Evolutionary conservation across 2,113 vertebrate species (phyloP), one percentile per base, ranked within the genome.

Genomic region (Crocuta crocuta): DNA sequence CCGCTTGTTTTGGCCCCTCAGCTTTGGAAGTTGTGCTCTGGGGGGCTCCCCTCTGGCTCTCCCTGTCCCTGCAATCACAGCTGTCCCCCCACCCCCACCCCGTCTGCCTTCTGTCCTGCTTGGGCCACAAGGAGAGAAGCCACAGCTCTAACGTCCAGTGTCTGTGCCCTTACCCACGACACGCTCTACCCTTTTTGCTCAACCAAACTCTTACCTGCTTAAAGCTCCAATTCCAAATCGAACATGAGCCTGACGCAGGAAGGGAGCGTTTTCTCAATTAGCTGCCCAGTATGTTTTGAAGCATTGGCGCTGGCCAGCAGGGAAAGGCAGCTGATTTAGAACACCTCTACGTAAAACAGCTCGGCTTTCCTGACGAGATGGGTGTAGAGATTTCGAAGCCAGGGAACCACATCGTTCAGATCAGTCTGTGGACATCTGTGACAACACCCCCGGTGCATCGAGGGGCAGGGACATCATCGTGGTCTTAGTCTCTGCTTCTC

Each of bases 401-500:
- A 39, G 71, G 87, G 65, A n/a, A 66, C 35, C 17, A 3, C 73
- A 17, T 3, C 23, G 10, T 73, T 45, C 23, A n/a, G 74, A 39
- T 66, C 53, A 12, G 26, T n/a, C 10, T 45, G 61, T 39, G 66
- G 53, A 16, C n/a, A 5, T 28, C n/a, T 71, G 1, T 31, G 74
- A 31, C 0, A 0, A 31, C 0, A 0, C 17, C 8, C 45, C 53
- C 4, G 0, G 73, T 13, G 4, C 16, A 10, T 50, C 5, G 26
- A 24, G 50, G 65, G 61, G 26, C 43, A 2, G n/a, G 45, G 87
- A 7, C 8, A 33, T 66, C 15, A 0, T n/a, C 0, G 5, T 7
- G 28, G 63, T 45, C 31, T 66, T 7, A 39, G 84, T 2, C 58
- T 50, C 24, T 1, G 39, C n/a, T 0, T 13, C 17, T 23, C 24